Evolutionary conservation across 2,113 vertebrate genomes (phyloP).

Genomic region (Macaca nemestrina): DNA sequence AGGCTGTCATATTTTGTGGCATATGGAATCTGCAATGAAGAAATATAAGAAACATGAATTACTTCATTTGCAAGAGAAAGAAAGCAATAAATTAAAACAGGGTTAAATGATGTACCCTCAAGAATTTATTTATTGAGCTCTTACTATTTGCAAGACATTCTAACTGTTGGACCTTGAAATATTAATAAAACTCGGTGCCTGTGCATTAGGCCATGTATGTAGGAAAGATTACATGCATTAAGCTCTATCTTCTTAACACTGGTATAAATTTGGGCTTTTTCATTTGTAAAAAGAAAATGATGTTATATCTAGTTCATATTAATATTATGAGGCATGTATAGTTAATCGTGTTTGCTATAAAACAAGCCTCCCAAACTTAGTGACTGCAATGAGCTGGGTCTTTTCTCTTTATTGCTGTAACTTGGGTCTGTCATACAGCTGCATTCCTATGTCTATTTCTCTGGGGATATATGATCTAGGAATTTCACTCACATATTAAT

Average conservation of each 20-base stretch:
- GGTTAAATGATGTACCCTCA: background rate
- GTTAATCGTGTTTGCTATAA: background rate
- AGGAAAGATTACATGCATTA: background rate
- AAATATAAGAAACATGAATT: constrained; percentile 20
- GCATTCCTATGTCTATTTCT: background rate
- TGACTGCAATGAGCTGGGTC: background rate
- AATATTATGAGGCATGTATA: background rate
- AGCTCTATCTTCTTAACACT: background rate
- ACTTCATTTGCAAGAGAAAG: background rate
- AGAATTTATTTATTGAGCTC: background rate
- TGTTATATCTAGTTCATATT: background rate
- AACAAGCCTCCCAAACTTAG: background rate
- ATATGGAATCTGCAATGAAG: background rate
- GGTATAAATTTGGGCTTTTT: background rate
- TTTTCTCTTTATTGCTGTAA: background rate
- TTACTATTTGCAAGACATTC: background rate
- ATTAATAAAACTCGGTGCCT: background rate
- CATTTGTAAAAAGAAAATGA: background rate
- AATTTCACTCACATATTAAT: background rate
- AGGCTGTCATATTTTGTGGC: background rate
- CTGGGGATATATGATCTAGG: background rate
- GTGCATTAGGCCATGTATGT: background rate
- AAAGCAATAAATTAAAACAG: background rate
- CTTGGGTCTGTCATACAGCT: background rate
- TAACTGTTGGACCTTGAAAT: background rate